Evolutionary conservation across 2,797 vertebrate genomes (phyloP).

Genomic region (Dendrocincla tyrannina): DNA sequence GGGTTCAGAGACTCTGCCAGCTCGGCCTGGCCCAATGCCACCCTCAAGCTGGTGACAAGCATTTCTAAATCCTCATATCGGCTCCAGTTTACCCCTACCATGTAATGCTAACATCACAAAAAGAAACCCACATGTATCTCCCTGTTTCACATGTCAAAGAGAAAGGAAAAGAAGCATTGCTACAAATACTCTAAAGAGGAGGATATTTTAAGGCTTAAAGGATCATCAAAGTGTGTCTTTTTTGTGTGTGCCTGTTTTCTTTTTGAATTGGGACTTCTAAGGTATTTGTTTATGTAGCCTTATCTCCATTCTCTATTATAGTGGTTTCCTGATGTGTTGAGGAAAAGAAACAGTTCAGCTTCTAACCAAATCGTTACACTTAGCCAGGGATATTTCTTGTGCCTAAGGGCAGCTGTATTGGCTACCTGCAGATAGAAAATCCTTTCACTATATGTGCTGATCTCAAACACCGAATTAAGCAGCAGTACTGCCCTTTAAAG

Average conservation of each 20-base stretch:
- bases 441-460: background rate
- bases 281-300: background rate
- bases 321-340: background rate
- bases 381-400: background rate
- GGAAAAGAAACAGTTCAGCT: background rate
- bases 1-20: background rate
- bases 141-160: background rate
- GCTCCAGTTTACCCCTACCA: background rate
- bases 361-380: background rate
- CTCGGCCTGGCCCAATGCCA: background rate
- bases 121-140: background rate
- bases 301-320: background rate
- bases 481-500: conserved; percentile 18
- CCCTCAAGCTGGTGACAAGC: background rate
- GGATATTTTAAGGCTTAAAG: background rate
- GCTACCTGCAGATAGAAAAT: background rate
- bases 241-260: background rate
- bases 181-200: background rate
- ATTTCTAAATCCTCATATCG: background rate
- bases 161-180: background rate
- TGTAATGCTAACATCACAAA: background rate
- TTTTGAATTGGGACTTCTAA: background rate
- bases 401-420: background rate
- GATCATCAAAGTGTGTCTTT: background rate
- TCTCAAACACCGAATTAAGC: background rate